Percentiles rank a stretch among this genome's conserved stretches.
Evolutionary conservation across 2,888 invertebrate genomes (phyloP).

Genomic region (Acleris laterana): DNA sequence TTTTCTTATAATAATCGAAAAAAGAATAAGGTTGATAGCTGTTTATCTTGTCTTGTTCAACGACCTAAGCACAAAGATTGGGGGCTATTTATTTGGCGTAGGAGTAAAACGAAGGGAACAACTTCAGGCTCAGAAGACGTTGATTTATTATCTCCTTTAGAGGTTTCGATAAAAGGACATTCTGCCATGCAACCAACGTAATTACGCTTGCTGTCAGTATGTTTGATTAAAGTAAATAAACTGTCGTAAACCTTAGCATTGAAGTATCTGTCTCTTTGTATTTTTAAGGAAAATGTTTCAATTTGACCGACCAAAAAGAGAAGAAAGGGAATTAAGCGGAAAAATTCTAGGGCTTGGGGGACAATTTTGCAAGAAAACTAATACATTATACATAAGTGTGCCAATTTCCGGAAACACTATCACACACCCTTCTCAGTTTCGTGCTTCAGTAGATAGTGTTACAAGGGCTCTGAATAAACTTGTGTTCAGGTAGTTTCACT

Average conservation of each 20-base stretch:
- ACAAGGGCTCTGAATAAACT: neutral
- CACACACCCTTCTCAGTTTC: neutral
- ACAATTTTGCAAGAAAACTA: too few species aligned
- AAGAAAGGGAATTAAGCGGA: too few species aligned
- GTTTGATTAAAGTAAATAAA: too few species aligned
- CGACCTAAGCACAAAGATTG: constrained; percentile 45
- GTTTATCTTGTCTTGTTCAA: constrained; percentile 29
- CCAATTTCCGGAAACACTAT: neutral
- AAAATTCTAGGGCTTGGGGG: too few species aligned
- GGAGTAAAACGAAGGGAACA: constrained; percentile 53
- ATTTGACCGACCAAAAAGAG: too few species aligned
- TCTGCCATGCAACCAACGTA: constrained; percentile 4
- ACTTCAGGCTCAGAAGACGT: constrained; percentile 52
- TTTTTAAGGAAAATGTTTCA: too few species aligned
- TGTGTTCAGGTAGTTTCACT: constrained; percentile 15
- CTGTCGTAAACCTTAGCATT: too few species aligned
- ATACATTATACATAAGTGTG: neutral
- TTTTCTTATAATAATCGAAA: constrained; percentile 19
- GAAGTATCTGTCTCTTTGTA: too few species aligned
- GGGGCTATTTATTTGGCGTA: constrained; percentile 55
- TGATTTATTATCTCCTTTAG: constrained; percentile 60
- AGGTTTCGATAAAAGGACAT: constrained; percentile 46
- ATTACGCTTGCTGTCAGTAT: constrained; percentile 2
- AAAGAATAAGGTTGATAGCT: constrained; percentile 21
- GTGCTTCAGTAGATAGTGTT: too few species aligned